phyloP scores from a whole-genome alignment of 1,140 invertebrate genomes.

The Carcinoscorpius rotundicauda region DNA sequence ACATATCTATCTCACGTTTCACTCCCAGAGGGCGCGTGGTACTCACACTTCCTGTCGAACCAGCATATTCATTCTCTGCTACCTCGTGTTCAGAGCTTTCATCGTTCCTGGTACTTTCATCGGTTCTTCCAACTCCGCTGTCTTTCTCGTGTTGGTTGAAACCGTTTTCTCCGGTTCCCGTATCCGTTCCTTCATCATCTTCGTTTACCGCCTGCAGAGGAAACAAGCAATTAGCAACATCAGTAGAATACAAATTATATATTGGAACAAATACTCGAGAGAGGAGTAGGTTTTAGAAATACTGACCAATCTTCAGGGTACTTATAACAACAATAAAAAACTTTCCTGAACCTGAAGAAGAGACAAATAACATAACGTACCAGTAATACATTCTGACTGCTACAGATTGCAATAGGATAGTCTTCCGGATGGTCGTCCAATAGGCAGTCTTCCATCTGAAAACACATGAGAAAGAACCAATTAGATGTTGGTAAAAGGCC shows the following conservation, averaged over 20 bases:
- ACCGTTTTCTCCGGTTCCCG: constrained; percentile 1
- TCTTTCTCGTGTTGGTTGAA: constrained; percentile 31
- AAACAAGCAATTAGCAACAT: background rate
- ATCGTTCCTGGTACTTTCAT: constrained; percentile 34
- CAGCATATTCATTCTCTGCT: background rate
- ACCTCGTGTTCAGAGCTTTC: constrained; percentile 35
- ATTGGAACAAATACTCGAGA: no score
- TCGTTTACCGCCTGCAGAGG: constrained; percentile 7
- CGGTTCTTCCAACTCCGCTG: constrained; percentile 35
- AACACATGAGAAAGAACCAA: background rate
- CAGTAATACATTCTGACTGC: background rate
- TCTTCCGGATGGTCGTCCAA: background rate
- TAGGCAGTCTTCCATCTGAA: constrained; percentile 1
- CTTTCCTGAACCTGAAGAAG: background rate
- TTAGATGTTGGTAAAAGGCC: no score
- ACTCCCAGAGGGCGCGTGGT: no score
- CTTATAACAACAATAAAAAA: constrained; percentile 4
- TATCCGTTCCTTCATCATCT: constrained; percentile 1
- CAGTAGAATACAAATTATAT: no score
- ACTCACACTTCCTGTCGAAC: no score
- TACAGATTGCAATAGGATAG: background rate
- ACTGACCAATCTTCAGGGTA: no score
- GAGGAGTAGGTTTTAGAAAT: no score
- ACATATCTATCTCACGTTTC: constrained; percentile 8
- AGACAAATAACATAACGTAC: background rate